Conservation (phyloP, 2,113 vertebrate genomes). For the Nycticryphes semicollaris region DNA sequence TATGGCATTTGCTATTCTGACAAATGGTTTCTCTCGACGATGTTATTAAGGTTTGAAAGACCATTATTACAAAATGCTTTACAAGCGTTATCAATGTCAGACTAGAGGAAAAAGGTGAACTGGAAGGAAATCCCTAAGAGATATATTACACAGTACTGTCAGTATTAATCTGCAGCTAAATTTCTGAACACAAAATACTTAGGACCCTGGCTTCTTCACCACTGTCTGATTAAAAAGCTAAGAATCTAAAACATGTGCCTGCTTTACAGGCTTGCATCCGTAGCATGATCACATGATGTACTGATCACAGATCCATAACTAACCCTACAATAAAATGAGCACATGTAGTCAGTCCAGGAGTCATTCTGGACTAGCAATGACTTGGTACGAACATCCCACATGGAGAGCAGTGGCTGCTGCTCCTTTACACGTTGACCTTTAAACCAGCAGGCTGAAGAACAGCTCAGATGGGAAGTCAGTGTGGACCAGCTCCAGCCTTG, state of each 20-base stretch:
- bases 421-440: background rate
- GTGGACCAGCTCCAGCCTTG: background rate
- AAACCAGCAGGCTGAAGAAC: background rate
- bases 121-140: background rate
- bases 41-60: background rate
- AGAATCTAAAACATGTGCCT: background rate
- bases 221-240: background rate
- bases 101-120: background rate
- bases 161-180: background rate
- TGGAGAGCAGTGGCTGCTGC: background rate
- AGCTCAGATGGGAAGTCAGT: background rate
- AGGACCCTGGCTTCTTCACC: background rate
- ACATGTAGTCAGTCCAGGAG: background rate
- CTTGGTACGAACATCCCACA: background rate
- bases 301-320: background rate
- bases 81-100: background rate
- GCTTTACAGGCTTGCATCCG: background rate
- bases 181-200: background rate
- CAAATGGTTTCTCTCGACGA: background rate
- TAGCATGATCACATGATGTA: background rate
- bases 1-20: background rate
- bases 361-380: background rate
- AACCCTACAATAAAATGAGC: background rate
- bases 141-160: background rate
- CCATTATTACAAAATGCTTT: background rate